Evolutionary conservation across 2,888 invertebrate species (phyloP), one percentile per base, ranked within the genome.

Genomic region (Girardia tigrina): DNA sequence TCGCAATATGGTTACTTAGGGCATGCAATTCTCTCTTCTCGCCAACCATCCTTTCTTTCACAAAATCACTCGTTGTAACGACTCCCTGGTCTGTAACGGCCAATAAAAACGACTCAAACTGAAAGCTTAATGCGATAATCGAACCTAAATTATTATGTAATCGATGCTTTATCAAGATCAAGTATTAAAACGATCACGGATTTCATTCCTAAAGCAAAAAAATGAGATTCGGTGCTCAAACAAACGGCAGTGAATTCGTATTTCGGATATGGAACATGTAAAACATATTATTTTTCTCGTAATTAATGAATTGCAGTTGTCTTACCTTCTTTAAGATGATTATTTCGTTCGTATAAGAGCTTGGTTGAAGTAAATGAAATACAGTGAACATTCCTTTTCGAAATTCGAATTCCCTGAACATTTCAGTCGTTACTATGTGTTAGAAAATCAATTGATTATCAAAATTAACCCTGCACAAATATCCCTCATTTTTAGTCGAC

Each of bases 21-120:
- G 92, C 92, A 56, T 56, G 56, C n/a, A n/a, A n/a, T 69, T 88
- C 86, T 72, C 89, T 86, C 26, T 94, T 84, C 84, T 94, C 94
- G 77, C 90, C 90, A 76, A 90, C 87, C 0, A 94, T 87, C 82
- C 89, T 81, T 77, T 81, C 81, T 70, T 85, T 82, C 78, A 86
- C 85, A 77, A 98, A 86, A 85, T 95, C 89, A 97, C 97, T 98
- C 82, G 95, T 88, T 0, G 92, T 91, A 79, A 97, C 88, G 81
- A 92, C 90, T 0, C 98, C 97, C 70, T 87, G 23, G 16, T 12
- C n/a, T 4, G 6, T 71, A 14, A 4, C 71, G 4, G 26, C 14
- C 6, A 71, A n/a, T 28, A 71, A 26, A 4, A 56, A 6, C 56
- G 23, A 16, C n/a, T 8, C 20, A n/a, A 20, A n/a, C 4, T 23